Evolutionary conservation across 1,140 invertebrate genomes (phyloP), one percentile per base, ranked within the genome.

Genomic region (Philopotamus ludificatus): DNA sequence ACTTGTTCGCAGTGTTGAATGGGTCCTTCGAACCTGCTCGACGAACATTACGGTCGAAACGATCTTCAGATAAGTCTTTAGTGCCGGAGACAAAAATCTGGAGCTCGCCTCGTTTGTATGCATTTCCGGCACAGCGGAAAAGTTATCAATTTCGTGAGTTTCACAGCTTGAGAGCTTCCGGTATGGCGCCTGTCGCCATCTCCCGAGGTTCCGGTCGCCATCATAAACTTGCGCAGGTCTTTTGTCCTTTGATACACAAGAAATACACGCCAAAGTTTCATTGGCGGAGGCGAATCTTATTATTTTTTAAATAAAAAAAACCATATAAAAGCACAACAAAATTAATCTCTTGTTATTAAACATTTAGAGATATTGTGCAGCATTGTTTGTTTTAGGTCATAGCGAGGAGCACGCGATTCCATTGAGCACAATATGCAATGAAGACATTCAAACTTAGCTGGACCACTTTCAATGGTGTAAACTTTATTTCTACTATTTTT

Each of bases 111-210:
- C n/a, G 20, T 60, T 62, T 62, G 60, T 62, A 34, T 51, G 60
- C 60, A 39, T 34, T 60, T 60, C 34, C 25, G 26, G 25, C 10
- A 15, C 2, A 12, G 45, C 22, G 62, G 58, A 66, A 70, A 70
- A 70, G 68, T 70, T 70, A 70, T 70, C 68, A 70, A 70, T 70
- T 70, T 63, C 26, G 51, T 28, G 44, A 59, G 63, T 54, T 60
- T 62, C 63, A 45, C 45, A 70, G 68, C 60, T 66, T 59, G 47
- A 60, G 47, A 53, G 45, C 49, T 66, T 66, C 64, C 68, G 67
- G 63, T 42, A 59, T 47, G 63, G 67, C 67, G 67, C 67, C 67
- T 53, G 67, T 12, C 63, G 57, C 58, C 67, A 62, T 62, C 63
- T 57, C 57, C 20, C 20, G 25, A 26, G 16, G 49, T 68, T 69